A percentile compares a stretch with the other conserved stretches of the same genome.
Conservation (phyloP, 2,797 vertebrate genomes). For the Coilia nasus region DNA sequence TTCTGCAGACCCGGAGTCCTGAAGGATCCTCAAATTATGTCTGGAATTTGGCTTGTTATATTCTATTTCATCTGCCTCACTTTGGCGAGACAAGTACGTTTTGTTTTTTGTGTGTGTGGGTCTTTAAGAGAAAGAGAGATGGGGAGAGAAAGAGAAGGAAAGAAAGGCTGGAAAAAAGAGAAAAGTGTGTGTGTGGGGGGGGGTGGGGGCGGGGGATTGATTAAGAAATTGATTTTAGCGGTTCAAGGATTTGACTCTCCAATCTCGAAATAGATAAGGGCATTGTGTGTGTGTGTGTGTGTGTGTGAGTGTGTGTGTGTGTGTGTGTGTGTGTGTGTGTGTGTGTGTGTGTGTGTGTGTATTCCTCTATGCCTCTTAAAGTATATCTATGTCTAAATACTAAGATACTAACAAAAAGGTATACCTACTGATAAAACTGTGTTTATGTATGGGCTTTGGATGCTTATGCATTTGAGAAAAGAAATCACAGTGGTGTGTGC, state of each 20-base stretch:
- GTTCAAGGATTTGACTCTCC: no score
- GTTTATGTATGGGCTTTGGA: not conserved
- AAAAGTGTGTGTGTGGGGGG: no score
- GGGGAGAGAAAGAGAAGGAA: no score
- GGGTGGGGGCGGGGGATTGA: no score
- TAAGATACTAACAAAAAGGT: constrained; percentile 41
- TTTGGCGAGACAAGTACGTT: constrained; percentile 82
- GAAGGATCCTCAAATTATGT: constrained; percentile 87
- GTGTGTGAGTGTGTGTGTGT: not conserved
- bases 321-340: not conserved
- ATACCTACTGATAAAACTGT: no score
- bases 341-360: not conserved
- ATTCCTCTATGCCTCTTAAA: not conserved
- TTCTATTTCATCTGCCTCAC: constrained; percentile 85
- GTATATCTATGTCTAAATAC: not conserved
- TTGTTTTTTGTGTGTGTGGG: not conserved
- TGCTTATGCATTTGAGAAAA: not conserved
- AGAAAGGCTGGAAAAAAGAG: no score
- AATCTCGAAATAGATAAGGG: no score
- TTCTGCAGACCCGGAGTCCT: constrained; percentile 78
- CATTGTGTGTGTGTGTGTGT: no score
- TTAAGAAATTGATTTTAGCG: no score
- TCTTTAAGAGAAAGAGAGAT: no score
- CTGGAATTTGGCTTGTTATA: constrained; percentile 84
- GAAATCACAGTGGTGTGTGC: not conserved